Conservation (phyloP, 1,140 invertebrate species). For the Luehdorfia chinensis region DNA sequence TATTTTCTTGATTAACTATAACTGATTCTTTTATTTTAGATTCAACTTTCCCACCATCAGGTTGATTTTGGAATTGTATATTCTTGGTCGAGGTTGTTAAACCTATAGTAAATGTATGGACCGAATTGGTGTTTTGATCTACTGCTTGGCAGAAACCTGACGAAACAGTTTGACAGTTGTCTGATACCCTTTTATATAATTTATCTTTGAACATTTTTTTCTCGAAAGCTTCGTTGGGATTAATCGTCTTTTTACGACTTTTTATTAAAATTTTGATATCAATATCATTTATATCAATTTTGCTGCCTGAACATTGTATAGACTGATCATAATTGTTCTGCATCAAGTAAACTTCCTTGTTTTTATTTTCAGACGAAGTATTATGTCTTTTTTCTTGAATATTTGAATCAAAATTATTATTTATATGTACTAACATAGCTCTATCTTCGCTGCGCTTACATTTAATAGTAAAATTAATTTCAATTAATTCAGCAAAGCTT, state of each 20-base stretch:
- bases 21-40: too few relatives aligned
- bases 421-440: background rate
- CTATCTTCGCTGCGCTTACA: constrained; percentile 9
- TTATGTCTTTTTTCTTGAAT: background rate
- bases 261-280: constrained; percentile 11
- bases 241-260: constrained; percentile 3
- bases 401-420: background rate
- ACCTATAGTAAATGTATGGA: too few relatives aligned
- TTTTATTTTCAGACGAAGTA: background rate
- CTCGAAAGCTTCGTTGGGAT: constrained; percentile 25
- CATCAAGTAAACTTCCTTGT: constrained; percentile 1
- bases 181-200: constrained; percentile 40
- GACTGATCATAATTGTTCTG: background rate
- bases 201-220: too few relatives aligned
- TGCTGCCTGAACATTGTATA: background rate
- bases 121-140: too few relatives aligned
- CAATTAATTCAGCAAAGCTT: constrained; percentile 10
- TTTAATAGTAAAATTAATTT: constrained; percentile 8
- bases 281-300: constrained; percentile 3
- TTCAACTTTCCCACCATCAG: too few relatives aligned
- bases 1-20: too few relatives aligned
- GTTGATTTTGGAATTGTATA: too few relatives aligned
- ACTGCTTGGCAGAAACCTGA: too few relatives aligned
- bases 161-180: constrained; percentile 52
- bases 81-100: too few relatives aligned